Evolutionary conservation across 2,113 vertebrate species (phyloP), one percentile per base, ranked within the genome.

Genomic region (Muntiacus muntjak): DNA sequence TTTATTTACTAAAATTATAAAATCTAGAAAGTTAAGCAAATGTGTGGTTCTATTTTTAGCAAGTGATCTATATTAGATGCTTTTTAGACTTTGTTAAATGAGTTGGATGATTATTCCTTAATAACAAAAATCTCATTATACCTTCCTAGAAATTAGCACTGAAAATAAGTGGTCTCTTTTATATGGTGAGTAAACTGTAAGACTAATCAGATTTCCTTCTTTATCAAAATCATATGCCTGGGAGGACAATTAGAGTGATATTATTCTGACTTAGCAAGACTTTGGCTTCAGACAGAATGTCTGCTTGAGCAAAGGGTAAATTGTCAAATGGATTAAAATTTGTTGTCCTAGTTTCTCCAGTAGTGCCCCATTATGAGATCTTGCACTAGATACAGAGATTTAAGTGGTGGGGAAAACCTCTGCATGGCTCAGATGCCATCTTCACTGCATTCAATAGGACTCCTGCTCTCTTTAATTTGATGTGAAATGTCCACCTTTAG

Each of bases 1-100:
- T 64, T 97, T 40, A 43, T 45, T 30, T 58, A 84, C 19, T 25
- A 78, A 87, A 94, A 94, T 67, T 40, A 64, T 50, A 81, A 96
- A 94, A 88, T 88, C 47, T 94, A 67, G 47, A 85, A 84, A 92
- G 23, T 92, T 92, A 88, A 91, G 85, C 57, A 89, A 92, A 67
- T 50, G 15, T 16, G 8, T 78, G 54, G 23, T 28, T 97, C 89
- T 90, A 36, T 94, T 92, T 96, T 95, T 74, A 47, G 92, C 58
- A 91, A 81, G 19, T 40, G 30, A 21, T 93, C 47, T 57, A 54
- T 92, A 89, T 96, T 85, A 62, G 55, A 90, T 93, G 54, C n/a
- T 82, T 90, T 86, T 93, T 91, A 91, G 36, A 60, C 43, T 90
- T 76, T 33, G 36, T 83, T 87, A 95, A 94, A 87, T 93, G n/a